These are phyloP conservation scores for Deladenus siricidicola DNA, from an alignment of 2,888 invertebrate species.

Conservation along the genomic window DNA sequence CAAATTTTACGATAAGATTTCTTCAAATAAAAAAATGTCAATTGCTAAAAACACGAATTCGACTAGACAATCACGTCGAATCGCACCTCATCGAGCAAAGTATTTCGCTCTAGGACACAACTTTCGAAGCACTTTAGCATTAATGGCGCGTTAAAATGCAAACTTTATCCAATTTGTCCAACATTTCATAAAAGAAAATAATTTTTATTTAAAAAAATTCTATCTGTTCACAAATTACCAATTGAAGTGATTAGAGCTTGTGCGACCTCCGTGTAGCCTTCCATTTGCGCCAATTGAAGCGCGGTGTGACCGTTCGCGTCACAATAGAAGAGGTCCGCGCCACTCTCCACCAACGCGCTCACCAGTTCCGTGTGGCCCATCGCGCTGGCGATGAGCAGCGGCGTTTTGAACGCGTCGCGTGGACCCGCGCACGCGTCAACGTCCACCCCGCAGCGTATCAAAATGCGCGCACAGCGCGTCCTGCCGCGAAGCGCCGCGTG, in stretches of 20 bases:
- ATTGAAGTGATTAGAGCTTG: constrained; percentile 17
- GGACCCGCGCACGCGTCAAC: constrained; percentile 22
- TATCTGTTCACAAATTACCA: constrained; percentile 11
- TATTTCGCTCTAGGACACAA: no score
- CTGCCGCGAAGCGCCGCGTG: constrained; percentile 18
- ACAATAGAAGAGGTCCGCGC: constrained; percentile 60
- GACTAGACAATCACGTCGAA: no score
- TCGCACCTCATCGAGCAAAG: no score
- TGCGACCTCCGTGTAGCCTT: constrained; percentile 59
- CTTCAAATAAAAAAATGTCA: no score
- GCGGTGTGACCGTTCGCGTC: constrained; percentile 68
- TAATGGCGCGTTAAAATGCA: no score
- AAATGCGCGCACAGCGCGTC: constrained; percentile 64
- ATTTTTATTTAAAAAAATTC: not conserved
- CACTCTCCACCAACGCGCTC: constrained; percentile 63
- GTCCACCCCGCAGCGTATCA: constrained; percentile 54
- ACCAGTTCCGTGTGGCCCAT: constrained; percentile 70
- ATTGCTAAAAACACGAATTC: no score
- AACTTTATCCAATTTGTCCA: no score
- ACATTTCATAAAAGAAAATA: no score
- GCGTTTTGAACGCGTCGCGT: constrained; percentile 60
- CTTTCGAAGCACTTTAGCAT: no score
- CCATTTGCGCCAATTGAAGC: constrained; percentile 66
- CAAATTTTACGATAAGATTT: no score
- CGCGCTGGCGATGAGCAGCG: constrained; percentile 73